Evolutionary conservation across 2,888 invertebrate genomes (phyloP).

Genomic region (Ecliptopera silaceata): DNA sequence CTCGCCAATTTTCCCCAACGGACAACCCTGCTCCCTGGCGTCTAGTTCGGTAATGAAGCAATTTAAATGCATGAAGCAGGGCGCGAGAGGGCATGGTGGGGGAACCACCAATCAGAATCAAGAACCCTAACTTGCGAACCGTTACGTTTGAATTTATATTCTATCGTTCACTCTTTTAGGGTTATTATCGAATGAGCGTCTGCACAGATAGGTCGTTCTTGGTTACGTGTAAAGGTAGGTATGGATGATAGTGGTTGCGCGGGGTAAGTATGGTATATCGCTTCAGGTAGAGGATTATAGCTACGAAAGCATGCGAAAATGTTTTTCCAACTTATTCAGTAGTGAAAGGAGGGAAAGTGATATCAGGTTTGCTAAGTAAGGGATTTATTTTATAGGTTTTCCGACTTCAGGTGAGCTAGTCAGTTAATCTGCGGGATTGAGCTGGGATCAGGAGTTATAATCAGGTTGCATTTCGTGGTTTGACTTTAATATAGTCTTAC

Average conservation of each 20-base stretch:
- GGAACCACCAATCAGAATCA: conserved; percentile 53
- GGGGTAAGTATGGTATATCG: conserved; percentile 80
- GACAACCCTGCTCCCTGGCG: conserved; percentile 76
- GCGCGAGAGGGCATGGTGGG: conserved; percentile 78
- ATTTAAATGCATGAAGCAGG: conserved; percentile 85
- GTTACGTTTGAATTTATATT: conserved; percentile 36
- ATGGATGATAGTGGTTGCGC: conserved; percentile 79
- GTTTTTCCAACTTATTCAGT: conserved; percentile 78
- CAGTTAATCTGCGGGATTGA: conserved; percentile 9
- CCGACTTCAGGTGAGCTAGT: conserved; percentile 23
- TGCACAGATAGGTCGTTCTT: conserved; percentile 29
- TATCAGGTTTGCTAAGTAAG: conserved; percentile 49
- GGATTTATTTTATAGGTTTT: conserved; percentile 36
- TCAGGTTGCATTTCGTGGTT: neutral
- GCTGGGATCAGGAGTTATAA: conserved; percentile 2
- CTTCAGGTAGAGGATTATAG: conserved; percentile 79
- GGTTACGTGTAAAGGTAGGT: conserved; percentile 59
- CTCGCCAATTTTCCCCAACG: conserved; percentile 55
- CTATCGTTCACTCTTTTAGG: neutral
- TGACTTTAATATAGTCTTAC: too few relatives aligned
- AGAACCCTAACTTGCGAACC: conserved; percentile 45
- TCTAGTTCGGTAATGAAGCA: conserved; percentile 83
- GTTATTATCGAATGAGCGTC: conserved; percentile 27
- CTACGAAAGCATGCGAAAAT: conserved; percentile 75
- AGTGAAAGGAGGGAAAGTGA: conserved; percentile 78